Percentiles rank a stretch among this genome's conserved stretches.
Conservation (phyloP, 2,888 invertebrate species). For the Cantharis flavilabris region DNA sequence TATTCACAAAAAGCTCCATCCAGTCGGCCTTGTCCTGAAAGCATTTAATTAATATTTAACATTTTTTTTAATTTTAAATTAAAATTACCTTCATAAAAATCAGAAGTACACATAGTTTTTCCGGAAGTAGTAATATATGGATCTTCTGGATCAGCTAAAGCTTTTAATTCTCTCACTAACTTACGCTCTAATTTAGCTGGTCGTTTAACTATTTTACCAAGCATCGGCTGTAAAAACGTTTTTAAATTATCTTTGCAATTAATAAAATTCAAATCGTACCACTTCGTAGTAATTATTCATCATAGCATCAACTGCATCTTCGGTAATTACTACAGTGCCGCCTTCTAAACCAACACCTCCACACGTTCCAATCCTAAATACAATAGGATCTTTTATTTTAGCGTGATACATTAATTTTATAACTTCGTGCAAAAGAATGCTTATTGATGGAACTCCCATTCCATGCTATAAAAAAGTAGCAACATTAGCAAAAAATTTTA, state of each 20-base stretch:
- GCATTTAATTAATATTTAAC: background rate
- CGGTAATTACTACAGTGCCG: constrained; percentile 92
- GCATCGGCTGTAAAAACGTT: constrained; percentile 66
- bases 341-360: constrained; percentile 92
- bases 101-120: constrained; percentile 94
- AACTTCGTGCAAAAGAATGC: constrained; percentile 93
- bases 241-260: background rate
- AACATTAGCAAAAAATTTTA: background rate
- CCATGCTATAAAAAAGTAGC: constrained; percentile 78
- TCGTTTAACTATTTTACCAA: constrained; percentile 80
- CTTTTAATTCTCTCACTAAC: constrained; percentile 78
- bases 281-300: constrained; percentile 80
- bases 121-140: constrained; percentile 88
- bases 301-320: constrained; percentile 88
- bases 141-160: constrained; percentile 74
- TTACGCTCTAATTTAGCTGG: constrained; percentile 84
- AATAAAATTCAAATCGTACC: constrained; percentile 61
- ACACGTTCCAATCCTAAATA: constrained; percentile 92
- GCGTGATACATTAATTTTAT: constrained; percentile 97
- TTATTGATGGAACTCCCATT: constrained; percentile 96
- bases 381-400: constrained; percentile 82
- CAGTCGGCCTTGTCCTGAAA: constrained; percentile 84
- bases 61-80: background rate
- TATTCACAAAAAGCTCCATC: constrained; percentile 98
- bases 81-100: constrained; percentile 90